Percentiles rank a stretch among this genome's conserved stretches.
Evolutionary conservation across 30 jellyfish, hydroid and myxozoan species (phyloP).

Genomic region (Turritopsis dohrnii): DNA sequence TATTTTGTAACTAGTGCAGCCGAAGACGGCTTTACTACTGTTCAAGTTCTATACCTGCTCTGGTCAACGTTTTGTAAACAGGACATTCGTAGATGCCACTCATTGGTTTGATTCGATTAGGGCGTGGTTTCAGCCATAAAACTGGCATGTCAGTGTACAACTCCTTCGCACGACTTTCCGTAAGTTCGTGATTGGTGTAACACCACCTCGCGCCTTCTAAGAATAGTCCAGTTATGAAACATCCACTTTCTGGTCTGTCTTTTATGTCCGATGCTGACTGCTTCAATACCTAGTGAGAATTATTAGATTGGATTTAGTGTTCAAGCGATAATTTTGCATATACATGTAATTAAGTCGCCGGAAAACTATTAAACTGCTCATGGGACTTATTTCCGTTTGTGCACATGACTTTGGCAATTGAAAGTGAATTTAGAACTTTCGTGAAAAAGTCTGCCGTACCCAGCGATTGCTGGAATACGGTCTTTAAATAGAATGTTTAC

Average conservation of each 20-base stretch:
- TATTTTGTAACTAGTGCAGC: background rate
- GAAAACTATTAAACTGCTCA: too few species aligned
- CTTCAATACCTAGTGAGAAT: conserved; percentile 44
- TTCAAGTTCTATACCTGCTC: conserved; percentile 75
- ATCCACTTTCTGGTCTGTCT: conserved; percentile 56
- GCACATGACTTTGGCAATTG: too few species aligned
- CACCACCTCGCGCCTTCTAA: conserved; percentile 93
- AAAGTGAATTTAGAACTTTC: too few species aligned
- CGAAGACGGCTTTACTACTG: too few species aligned
- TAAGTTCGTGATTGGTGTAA: conserved; percentile 53
- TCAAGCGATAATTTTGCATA: background rate
- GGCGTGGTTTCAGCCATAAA: conserved; percentile 75
- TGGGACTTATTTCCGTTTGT: too few species aligned
- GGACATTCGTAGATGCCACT: conserved; percentile 81
- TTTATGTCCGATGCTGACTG: conserved; percentile 44
- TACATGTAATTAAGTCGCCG: too few species aligned
- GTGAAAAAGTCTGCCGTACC: too few species aligned
- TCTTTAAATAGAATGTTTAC: conserved; percentile 17
- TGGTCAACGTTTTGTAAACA: conserved; percentile 66
- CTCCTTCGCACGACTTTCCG: conserved; percentile 81
- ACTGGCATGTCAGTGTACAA: conserved; percentile 77
- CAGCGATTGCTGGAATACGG: too few species aligned
- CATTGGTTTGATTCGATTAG: conserved; percentile 52
- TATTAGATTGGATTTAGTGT: background rate
- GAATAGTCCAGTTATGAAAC: conserved; percentile 64